phyloP scores from a whole-genome alignment of 2,113 vertebrate genomes.

The Hirundichthys speculiger region DNA sequence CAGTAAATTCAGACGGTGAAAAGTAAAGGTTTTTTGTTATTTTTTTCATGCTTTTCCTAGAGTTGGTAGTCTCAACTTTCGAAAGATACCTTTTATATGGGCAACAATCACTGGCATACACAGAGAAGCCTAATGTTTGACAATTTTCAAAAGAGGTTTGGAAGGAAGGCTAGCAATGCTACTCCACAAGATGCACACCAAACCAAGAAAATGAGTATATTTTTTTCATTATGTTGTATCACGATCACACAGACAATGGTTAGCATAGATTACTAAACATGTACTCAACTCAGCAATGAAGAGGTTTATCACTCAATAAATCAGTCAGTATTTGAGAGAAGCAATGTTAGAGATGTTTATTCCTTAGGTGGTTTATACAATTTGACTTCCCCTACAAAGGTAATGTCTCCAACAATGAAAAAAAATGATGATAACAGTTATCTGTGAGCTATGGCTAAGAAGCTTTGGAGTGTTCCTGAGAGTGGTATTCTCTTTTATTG shows the following conservation, averaged over 20 bases:
- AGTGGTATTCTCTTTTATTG: conserved; percentile 66
- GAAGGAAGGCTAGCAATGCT: conserved; percentile 74
- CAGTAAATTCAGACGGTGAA: no score
- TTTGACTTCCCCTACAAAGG: conserved; percentile 37
- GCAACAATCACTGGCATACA: conserved; percentile 43
- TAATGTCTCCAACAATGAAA: conserved; percentile 48
- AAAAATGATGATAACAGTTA: conserved; percentile 53
- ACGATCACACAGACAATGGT: no score
- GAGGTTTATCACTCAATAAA: conserved; percentile 15
- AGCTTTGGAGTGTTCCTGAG: conserved; percentile 48
- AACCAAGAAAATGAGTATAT: no score
- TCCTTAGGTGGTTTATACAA: conserved; percentile 49
- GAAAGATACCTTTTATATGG: conserved; percentile 10
- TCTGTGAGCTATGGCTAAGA: conserved; percentile 59
- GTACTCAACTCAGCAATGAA: conserved; percentile 17
- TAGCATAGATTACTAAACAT: no score
- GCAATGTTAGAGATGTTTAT: conserved; percentile 23
- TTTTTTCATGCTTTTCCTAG: no score
- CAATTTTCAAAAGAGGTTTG: conserved; percentile 44
- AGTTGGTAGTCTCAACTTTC: no score
- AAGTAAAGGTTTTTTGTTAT: no score
- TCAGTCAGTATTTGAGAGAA: conserved; percentile 34
- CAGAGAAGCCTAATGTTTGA: conserved; percentile 58
- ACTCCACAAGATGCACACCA: neutral
- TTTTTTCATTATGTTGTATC: no score